phyloP scores from a whole-genome alignment of 2,113 vertebrate genomes.

The Gymnobelideus leadbeateri region DNA sequence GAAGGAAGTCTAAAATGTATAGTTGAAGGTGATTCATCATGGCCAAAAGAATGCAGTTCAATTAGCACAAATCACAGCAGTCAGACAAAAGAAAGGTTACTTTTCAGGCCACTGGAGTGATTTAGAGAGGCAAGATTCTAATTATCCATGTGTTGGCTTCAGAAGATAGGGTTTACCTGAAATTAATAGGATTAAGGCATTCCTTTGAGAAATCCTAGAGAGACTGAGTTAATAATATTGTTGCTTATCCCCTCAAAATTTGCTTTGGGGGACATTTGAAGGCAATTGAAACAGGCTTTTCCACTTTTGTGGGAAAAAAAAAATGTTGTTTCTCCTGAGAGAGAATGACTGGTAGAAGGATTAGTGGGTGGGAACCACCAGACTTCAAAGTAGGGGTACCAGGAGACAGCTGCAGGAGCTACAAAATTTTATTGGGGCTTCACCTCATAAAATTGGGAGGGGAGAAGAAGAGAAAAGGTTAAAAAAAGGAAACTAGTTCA shows the following conservation, averaged over 20 bases:
- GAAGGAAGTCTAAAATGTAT: constrained; percentile 24
- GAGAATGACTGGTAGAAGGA: background rate
- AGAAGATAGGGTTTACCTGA: constrained; percentile 30
- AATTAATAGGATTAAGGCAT: constrained; percentile 1
- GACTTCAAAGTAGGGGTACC: constrained; percentile 42
- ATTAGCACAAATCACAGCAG: constrained; percentile 40
- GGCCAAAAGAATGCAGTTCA: constrained; percentile 45
- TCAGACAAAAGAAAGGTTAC: background rate
- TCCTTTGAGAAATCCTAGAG: constrained; percentile 40
- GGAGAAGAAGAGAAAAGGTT: constrained; percentile 12
- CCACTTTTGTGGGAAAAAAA: constrained; percentile 13
- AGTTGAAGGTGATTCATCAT: constrained; percentile 54
- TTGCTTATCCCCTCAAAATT: background rate
- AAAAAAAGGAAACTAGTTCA: constrained; percentile 49
- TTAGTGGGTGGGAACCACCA: background rate
- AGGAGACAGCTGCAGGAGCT: constrained; percentile 46
- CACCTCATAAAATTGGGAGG: constrained; percentile 53
- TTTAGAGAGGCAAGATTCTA: constrained; percentile 15
- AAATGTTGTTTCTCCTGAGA: background rate
- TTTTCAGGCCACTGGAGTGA: background rate
- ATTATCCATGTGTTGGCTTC: constrained; percentile 12
- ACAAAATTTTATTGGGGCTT: constrained; percentile 46
- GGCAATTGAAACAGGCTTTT: constrained; percentile 2
- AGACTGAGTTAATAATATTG: background rate
- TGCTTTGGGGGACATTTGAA: constrained; percentile 30